Evolutionary conservation across 2,888 invertebrate genomes (phyloP), one percentile per base, ranked within the genome.

Genomic region (Odontocolon sp.): DNA sequence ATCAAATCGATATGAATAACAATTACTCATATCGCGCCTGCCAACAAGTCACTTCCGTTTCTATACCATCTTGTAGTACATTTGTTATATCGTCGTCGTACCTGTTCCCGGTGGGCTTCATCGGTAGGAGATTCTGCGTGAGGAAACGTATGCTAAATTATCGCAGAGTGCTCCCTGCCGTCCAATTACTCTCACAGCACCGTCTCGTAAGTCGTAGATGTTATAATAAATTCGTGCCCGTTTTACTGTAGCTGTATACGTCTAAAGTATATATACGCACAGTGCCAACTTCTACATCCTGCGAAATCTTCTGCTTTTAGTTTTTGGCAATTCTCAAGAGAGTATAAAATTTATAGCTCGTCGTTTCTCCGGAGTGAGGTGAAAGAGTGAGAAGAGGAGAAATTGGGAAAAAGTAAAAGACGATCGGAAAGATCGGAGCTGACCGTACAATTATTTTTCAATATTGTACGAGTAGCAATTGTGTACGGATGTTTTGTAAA

Each of bases 71-170:
- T 0, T 31, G 16, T 40, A 16, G 36, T 57, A 57, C 26, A 57
- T 66, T 40, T n/a, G n/a, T n/a, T n/a, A n/a, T n/a, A n/a, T 66
- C 47, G 47, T 59, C 57, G 45, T 70, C 42, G 61, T 66, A 70
- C 28, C 31, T 61, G 45, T 45, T 66, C 56, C 54, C 45, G 31
- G 42, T 36, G 52, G 42, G 57, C 54, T 70, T 76, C 66, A 66
- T 59, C 75, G 64, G 57, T 59, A 36, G 45, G 28, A 45, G 52
- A 52, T 70, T 50, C 56, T 47, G 50, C 42, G 57, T 38, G 63
- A 76, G 66, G 78, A 73, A 81, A 80, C 82, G 81, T 83, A 80
- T 83, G 85, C 77, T 82, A 83, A 85, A 84, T 85, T 85, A 85
- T 85, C 82, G 52, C 70, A 81, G n/a, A 85, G 81, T 80, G 81